phyloP scores from a whole-genome alignment of 2,797 vertebrate species.

The Paratrypauchen microcephalus region DNA sequence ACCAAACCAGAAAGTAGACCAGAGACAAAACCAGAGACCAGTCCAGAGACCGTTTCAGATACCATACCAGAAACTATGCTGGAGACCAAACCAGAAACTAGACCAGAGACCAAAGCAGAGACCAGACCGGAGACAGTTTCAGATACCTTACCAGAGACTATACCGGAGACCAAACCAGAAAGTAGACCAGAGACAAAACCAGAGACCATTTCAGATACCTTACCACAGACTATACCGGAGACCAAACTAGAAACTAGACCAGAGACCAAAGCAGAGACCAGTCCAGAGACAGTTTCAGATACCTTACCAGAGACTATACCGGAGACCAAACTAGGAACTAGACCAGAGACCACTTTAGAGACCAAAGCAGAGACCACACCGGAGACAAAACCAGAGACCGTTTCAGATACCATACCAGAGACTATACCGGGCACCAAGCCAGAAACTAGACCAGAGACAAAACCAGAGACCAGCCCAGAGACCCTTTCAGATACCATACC shows the following conservation, averaged over 20 bases:
- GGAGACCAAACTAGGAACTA: background rate
- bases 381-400: background rate
- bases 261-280: background rate
- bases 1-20: background rate
- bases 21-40: background rate
- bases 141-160: background rate
- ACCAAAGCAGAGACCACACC: background rate
- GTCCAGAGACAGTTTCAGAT: background rate
- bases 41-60: background rate
- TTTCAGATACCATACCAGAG: too few species aligned
- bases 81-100: background rate
- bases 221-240: background rate
- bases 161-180: background rate
- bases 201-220: background rate
- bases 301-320: background rate
- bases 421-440: too few species aligned
- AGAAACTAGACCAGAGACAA: too few species aligned
- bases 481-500: too few species aligned
- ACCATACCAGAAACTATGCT: background rate
- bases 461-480: too few species aligned
- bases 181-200: background rate
- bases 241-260: background rate
- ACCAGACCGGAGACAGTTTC: background rate
- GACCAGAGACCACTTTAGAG: too few species aligned
- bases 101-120: background rate